A percentile compares a stretch with the other conserved stretches of the same genome.
Conservation (phyloP, 2,797 vertebrate species). For the Orestias chungarensis region DNA sequence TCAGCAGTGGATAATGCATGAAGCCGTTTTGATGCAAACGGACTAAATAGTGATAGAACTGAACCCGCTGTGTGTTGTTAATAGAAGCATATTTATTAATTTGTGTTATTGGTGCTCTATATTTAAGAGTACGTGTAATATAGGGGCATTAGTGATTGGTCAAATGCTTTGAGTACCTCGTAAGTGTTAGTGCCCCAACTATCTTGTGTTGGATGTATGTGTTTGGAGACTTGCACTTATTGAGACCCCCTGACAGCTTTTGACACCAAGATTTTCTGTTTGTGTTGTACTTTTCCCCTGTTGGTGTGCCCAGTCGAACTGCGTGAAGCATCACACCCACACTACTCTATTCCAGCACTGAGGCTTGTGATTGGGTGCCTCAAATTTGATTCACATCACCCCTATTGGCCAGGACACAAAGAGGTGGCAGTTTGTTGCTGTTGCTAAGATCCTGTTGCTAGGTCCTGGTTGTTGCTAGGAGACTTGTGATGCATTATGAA, state of each 20-base stretch:
- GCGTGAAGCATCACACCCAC: constrained; percentile 47
- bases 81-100: not conserved
- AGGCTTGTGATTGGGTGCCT: constrained; percentile 65
- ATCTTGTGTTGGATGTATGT: not conserved
- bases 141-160: not conserved
- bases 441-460: constrained; percentile 91
- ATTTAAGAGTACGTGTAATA: not conserved
- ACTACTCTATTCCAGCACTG: constrained; percentile 4
- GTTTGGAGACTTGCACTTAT: not conserved
- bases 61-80: too few relatives aligned
- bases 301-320: constrained; percentile 50
- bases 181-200: not conserved
- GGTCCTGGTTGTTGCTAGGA: constrained; percentile 82
- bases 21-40: too few relatives aligned
- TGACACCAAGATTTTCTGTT: not conserved
- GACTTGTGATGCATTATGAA: constrained; percentile 90
- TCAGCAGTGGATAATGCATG: too few relatives aligned
- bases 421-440: constrained; percentile 68
- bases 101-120: not conserved
- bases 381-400: constrained; percentile 23
- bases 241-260: not conserved
- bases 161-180: not conserved
- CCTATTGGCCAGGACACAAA: constrained; percentile 67
- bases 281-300: constrained; percentile 5
- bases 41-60: too few relatives aligned